These are phyloP conservation scores for Drosophila malerkotliana DNA, from an alignment of 1,140 invertebrate genomes.

Conservation along the genomic window DNA sequence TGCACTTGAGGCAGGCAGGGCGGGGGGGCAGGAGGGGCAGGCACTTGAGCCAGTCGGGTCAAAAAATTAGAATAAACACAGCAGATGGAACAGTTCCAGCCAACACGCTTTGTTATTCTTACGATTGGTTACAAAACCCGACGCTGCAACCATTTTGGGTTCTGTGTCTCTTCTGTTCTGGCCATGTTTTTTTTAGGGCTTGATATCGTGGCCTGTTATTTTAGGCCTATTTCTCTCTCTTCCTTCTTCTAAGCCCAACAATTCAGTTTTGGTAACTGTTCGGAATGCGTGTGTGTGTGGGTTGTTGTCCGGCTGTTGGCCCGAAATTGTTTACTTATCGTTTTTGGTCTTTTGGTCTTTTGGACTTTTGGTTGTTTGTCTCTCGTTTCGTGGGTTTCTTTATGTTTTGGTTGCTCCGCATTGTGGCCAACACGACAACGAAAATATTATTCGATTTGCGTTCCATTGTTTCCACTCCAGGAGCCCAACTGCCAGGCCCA, in stretches of 20 bases:
- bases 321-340: constrained; percentile 71
- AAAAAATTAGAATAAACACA: constrained; percentile 82
- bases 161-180: constrained; percentile 25
- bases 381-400: constrained; percentile 42
- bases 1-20: constrained; percentile 72
- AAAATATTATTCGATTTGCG: constrained; percentile 80
- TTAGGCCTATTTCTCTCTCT: constrained; percentile 53
- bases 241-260: constrained; percentile 6
- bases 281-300: constrained; percentile 39
- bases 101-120: constrained; percentile 71
- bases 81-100: constrained; percentile 52
- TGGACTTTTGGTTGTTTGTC: constrained; percentile 48
- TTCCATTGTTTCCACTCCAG: constrained; percentile 30
- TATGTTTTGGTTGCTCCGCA: constrained; percentile 53
- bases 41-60: constrained; percentile 73
- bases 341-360: constrained; percentile 58
- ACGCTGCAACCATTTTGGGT: constrained; percentile 59
- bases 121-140: constrained; percentile 79
- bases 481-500: constrained; percentile 32
- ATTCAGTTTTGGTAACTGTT: constrained; percentile 76
- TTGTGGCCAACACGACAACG: constrained; percentile 68
- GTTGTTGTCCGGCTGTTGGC: constrained; percentile 31
- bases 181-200: constrained; percentile 74
- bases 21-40: neutral
- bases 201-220: constrained; percentile 62